Evolutionary conservation across 2,888 invertebrate genomes (phyloP), one percentile per base, ranked within the genome.

Genomic region (Tromatobia lineatoria): DNA sequence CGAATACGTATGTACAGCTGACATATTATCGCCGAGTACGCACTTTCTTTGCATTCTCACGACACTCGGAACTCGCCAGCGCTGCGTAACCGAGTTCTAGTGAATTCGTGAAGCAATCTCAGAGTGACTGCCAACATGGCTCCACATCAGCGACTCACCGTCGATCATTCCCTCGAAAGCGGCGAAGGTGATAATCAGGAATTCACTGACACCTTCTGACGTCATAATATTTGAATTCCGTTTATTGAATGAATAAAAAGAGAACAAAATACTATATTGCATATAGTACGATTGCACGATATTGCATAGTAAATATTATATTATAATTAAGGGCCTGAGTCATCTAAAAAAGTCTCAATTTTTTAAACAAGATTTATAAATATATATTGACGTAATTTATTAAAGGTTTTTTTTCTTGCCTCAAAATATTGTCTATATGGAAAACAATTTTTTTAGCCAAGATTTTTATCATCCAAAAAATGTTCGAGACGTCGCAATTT

Each of bases 1-100:
- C 59, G n/a, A 13, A 29, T 59, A 45, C 29, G 29, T 59, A 54
- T 15, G 29, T 25, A 29, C 45, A 38, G 54, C 25, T 75, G 20
- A 6, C 45, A 59, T 80, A 80, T 83, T 83, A 83, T 73, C 52
- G 83, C 66, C 54, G 54, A 42, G 61, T 74, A 64, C 61, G 76
- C 77, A 84, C 77, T 84, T 77, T 84, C 80, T 64, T 80, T 57
- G 77, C 74, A 80, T 74, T 84, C 83, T 38, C 69, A 77, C 45
- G 67, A 57, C 52, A 57, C 79, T 57, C 64, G 23, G 45, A 67
- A 50, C 75, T 76, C 57, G 77, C 50, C 59, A 25, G 69, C 59
- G 80, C 75, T 76, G 80, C 83, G 80, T 83, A 77, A 83, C 76
- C 80, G 73, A 61, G 61, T 77, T 77, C 52, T 67, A 73, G 61